A percentile compares a stretch with the other conserved stretches of the same genome.
phyloP scores from a whole-genome alignment of 1,140 invertebrate species.

The Oncopeltus fasciatus region DNA sequence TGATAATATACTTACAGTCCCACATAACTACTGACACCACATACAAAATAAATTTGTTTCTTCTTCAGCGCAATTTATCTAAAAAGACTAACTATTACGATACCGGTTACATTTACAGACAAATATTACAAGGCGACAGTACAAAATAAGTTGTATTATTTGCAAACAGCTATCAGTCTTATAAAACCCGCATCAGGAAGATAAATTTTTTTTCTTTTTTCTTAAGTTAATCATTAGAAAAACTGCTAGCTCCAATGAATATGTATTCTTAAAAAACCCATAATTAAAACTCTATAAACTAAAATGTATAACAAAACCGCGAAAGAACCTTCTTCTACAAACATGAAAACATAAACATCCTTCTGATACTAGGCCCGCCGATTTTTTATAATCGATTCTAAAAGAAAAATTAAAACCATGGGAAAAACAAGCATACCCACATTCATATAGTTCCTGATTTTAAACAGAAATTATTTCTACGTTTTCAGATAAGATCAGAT shows the following conservation, averaged over 20 bases:
- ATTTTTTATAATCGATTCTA: too few species aligned
- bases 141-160: too few species aligned
- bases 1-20: neutral
- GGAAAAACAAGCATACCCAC: too few species aligned
- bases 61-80: too few species aligned
- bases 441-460: too few species aligned
- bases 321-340: neutral
- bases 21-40: neutral
- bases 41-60: too few species aligned
- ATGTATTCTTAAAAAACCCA: neutral
- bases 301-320: neutral
- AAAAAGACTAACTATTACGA: too few species aligned
- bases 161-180: neutral
- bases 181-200: neutral
- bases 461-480: too few species aligned
- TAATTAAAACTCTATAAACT: neutral
- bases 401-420: too few species aligned
- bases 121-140: too few species aligned
- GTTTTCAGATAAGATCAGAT: too few species aligned
- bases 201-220: neutral
- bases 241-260: neutral
- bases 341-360: neutral
- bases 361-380: neutral
- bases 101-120: too few species aligned
- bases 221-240: neutral